Base-by-base conservation (phyloP, 1,140 invertebrate genomes). In the Centruroides sculpturatus region DNA sequence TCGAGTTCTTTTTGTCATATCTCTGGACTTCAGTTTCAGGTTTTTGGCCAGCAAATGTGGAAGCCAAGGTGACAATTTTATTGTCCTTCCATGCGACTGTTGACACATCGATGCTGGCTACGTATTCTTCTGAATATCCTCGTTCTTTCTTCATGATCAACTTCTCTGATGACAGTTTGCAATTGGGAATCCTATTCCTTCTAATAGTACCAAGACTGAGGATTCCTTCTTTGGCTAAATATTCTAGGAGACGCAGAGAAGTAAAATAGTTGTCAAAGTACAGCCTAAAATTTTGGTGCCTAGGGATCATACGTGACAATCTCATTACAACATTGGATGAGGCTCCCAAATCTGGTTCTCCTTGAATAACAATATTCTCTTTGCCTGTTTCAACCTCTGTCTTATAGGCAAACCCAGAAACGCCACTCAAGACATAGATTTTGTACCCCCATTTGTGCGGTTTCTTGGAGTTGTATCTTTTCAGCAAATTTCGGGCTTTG, bases 381-480 rank as follows among this genome's bases (percentile, higher is more conserved):
- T 61, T 59, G 5, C 69, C 69, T 23, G 66, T 54, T 62, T 69
- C 69, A 11, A 70, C 54, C 57, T 69, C 66, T 67, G 71, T 70
- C n/a, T 70, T 56, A 55, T 72, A 68, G 35, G 64, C 66, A 68
- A 68, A 71, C 11, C 68, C 67, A 12, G 54, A 59, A 13, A 69
- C 50, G 67, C 65, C 62, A 65, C 68, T 70, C 5, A 71, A 57
- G 56, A 72, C 69, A 68, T 64, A 71, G 49, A 73, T 62, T 66
- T 73, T 72, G 58, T 67, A 73, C 5, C 69, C 71, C 70, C 69
- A 74, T 66, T 71, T 72, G 54, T 72, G 69, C 47, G 70, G 70
- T 60, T 72, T 72, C 36, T 50, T 69, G 68, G 47, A 68, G n/a
- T n/a, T n/a, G n/a, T n/a, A n/a, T n/a, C n/a, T n/a, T n/a, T n/a